A percentile compares a stretch with the other conserved stretches of the same genome.
phyloP scores from a whole-genome alignment of 1,140 invertebrate species.

The Lepidotrigona ventralis region DNA sequence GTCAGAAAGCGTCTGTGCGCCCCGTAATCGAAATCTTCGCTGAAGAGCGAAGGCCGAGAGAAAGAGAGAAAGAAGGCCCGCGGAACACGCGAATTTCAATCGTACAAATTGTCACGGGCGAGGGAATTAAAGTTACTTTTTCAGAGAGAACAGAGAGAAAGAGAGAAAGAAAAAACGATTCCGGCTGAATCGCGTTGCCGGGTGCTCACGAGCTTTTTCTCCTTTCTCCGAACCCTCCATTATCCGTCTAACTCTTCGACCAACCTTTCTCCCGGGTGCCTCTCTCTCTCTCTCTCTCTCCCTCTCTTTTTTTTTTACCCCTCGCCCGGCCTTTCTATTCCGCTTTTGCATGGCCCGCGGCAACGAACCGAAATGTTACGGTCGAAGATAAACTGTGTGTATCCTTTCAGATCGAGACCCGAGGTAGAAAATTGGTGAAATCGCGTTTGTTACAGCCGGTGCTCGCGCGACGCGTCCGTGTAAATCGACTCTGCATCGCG shows the following conservation, averaged over 20 bases:
- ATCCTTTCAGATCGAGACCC: conserved; percentile 1
- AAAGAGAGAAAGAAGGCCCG: too few relatives aligned
- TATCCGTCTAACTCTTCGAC: neutral
- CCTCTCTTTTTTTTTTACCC: neutral
- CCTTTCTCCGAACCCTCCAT: neutral
- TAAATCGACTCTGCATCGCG: neutral
- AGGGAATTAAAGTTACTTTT: conserved; percentile 39
- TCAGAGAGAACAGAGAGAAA: neutral
- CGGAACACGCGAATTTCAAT: conserved; percentile 27
- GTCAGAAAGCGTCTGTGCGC: neutral
- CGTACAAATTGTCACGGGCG: conserved; percentile 40
- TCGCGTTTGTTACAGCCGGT: neutral
- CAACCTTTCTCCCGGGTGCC: neutral
- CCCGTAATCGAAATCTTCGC: neutral
- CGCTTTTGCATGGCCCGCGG: conserved; percentile 10
- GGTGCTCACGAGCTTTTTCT: neutral
- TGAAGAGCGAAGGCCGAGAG: neutral
- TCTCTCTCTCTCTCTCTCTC: neutral
- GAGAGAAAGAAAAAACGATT: neutral
- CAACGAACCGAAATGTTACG: conserved; percentile 27
- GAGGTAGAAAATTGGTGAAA: conserved; percentile 29
- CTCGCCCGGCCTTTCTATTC: conserved; percentile 21
- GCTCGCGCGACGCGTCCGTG: neutral
- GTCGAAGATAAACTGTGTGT: conserved; percentile 23
- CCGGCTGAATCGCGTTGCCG: neutral